Evolutionary conservation across 2,113 vertebrate species (phyloP).

Genomic region (Perca fluviatilis): DNA sequence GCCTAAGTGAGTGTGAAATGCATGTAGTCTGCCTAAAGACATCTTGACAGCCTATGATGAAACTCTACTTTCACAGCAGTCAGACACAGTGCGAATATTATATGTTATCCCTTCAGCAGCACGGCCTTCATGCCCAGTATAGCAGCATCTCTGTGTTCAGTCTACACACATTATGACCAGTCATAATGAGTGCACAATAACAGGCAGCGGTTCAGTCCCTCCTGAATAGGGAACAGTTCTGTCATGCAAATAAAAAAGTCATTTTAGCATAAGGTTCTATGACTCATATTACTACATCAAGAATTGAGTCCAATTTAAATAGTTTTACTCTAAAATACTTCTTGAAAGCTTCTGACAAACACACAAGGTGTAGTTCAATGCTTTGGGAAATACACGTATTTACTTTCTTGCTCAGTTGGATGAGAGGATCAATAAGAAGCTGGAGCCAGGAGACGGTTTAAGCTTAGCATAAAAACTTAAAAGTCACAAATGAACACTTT

Average conservation of each 20-base stretch:
- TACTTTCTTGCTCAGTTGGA: too few species aligned
- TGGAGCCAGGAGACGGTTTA: neutral
- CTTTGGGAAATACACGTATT: too few species aligned
- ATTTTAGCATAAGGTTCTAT: conserved; percentile 12
- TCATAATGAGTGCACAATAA: conserved; percentile 32
- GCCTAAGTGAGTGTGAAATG: conserved; percentile 72
- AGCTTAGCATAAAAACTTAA: neutral
- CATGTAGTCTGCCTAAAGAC: conserved; percentile 58
- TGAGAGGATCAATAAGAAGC: too few species aligned
- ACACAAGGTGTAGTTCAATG: too few species aligned
- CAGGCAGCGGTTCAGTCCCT: conserved; percentile 52
- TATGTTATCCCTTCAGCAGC: conserved; percentile 26
- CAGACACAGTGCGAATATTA: conserved; percentile 30
- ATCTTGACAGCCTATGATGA: conserved; percentile 65
- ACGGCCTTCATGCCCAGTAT: conserved; percentile 13
- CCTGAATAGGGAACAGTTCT: conserved; percentile 30
- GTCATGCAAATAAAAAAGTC: conserved; percentile 47
- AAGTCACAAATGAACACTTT: neutral
- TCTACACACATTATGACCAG: conserved; percentile 25
- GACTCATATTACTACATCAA: neutral
- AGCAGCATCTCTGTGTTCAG: conserved; percentile 27
- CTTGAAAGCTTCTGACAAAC: neutral
- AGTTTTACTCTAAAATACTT: neutral
- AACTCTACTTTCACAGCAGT: conserved; percentile 37
- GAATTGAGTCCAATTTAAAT: too few species aligned